Evolutionary conservation across 1,140 invertebrate genomes (phyloP).

Genomic region (Hylaeus volcanicus): DNA sequence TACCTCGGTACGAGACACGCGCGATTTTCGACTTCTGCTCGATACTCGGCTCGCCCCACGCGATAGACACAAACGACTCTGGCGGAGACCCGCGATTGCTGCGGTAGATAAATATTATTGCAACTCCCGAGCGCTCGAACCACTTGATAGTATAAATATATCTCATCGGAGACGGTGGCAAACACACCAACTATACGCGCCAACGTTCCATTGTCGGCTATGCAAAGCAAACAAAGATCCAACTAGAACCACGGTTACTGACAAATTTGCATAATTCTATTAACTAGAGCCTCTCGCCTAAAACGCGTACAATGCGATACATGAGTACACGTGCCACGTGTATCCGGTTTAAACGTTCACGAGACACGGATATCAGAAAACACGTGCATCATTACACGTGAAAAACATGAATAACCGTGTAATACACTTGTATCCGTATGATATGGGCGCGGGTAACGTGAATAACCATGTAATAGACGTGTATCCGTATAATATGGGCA

Average conservation of each 20-base stretch:
- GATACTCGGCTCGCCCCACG: neutral
- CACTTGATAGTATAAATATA: conserved; percentile 75
- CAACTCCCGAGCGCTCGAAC: conserved; percentile 61
- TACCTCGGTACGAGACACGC: no score
- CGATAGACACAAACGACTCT: neutral
- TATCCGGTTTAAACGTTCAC: neutral
- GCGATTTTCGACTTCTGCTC: neutral
- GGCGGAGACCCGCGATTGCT: conserved; percentile 32
- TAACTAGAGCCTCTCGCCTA: neutral
- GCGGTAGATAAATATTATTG: conserved; percentile 70
- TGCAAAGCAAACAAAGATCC: conserved; percentile 41
- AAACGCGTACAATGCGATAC: neutral
- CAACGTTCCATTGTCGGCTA: conserved; percentile 45
- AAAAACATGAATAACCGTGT: no score
- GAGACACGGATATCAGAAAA: no score
- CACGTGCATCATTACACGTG: no score
- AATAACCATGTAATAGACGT: no score
- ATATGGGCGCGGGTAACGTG: no score
- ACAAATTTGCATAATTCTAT: conserved; percentile 33
- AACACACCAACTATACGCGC: conserved; percentile 41
- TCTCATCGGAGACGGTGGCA: conserved; percentile 62
- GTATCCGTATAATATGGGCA: no score
- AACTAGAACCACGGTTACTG: neutral
- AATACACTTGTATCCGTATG: no score
- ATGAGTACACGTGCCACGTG: neutral